Evolutionary conservation across 2,113 vertebrate genomes (phyloP).

Genomic region (Periophthalmus modestus): DNA sequence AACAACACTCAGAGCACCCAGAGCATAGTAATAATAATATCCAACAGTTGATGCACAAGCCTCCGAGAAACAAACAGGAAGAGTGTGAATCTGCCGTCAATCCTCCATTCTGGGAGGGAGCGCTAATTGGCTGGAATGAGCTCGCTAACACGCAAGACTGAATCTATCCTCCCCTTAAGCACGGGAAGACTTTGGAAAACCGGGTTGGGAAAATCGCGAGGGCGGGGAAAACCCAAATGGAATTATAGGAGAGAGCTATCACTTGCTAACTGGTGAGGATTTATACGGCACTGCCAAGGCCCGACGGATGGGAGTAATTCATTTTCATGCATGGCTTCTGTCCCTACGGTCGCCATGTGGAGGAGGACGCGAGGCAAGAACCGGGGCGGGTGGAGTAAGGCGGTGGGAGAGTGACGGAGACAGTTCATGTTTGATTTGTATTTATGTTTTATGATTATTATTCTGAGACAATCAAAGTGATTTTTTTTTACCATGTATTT

Average conservation of each 20-base stretch:
- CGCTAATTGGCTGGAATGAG: slow-evolving; percentile 61
- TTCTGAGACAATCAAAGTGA: slow-evolving; percentile 16
- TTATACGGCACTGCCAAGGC: slow-evolving; percentile 64
- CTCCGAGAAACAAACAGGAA: slow-evolving; percentile 19
- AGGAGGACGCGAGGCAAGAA: slow-evolving; percentile 8
- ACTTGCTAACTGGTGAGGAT: slow-evolving; percentile 71
- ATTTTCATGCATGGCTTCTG: slow-evolving; percentile 73
- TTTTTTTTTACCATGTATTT: too few species aligned
- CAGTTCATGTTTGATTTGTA: neutral
- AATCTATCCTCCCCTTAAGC: slow-evolving; percentile 31
- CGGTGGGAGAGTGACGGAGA: slow-evolving; percentile 25
- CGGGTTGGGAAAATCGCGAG: slow-evolving; percentile 48
- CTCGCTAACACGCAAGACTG: slow-evolving; percentile 37
- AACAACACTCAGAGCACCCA: slow-evolving; percentile 9
- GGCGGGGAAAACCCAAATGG: slow-evolving; percentile 62
- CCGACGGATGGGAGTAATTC: slow-evolving; percentile 69
- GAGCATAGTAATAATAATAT: slow-evolving; percentile 11
- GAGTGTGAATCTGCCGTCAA: slow-evolving; percentile 18
- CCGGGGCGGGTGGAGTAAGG: slow-evolving; percentile 16
- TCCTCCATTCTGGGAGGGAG: slow-evolving; percentile 47
- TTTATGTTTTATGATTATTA: slow-evolving; percentile 36
- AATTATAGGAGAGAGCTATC: slow-evolving; percentile 65
- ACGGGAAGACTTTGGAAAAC: slow-evolving; percentile 36
- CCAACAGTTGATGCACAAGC: slow-evolving; percentile 17
- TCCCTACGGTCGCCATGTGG: slow-evolving; percentile 55